These are phyloP conservation scores for Talpa occidentalis DNA, from an alignment of 2,113 vertebrate species.

Conservation along the genomic window DNA sequence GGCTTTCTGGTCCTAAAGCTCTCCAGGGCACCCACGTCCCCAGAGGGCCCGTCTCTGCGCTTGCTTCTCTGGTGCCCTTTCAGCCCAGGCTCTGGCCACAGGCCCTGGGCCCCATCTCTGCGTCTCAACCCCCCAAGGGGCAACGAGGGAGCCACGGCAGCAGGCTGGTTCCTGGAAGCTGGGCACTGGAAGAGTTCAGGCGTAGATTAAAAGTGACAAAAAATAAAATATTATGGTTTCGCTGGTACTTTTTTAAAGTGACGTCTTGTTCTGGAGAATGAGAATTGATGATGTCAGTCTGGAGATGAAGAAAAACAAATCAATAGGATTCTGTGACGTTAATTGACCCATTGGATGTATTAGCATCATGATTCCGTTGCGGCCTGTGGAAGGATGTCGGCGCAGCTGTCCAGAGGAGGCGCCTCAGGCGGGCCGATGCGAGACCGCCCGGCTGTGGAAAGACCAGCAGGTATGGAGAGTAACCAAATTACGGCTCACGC, in stretches of 20 bases:
- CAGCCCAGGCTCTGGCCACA: too few relatives aligned
- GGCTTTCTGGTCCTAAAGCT: too few relatives aligned
- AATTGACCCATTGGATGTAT: not conserved
- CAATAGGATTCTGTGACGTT: not conserved
- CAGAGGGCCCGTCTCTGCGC: too few relatives aligned
- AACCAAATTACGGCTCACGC: slow-evolving; percentile 53
- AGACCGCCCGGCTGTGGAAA: too few relatives aligned
- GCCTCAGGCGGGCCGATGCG: slow-evolving; percentile 31
- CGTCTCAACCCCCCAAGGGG: too few relatives aligned
- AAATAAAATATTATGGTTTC: not conserved
- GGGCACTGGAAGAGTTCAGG: not conserved
- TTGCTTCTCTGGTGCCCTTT: too few relatives aligned
- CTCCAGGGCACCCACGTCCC: too few relatives aligned
- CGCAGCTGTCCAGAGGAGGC: not conserved
- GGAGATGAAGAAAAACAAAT: slow-evolving; percentile 16
- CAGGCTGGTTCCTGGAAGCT: not conserved
- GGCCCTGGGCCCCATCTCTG: too few relatives aligned
- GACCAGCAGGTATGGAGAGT: slow-evolving; percentile 40
- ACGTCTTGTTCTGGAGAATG: slow-evolving; percentile 13
- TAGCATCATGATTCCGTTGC: slow-evolving; percentile 50
- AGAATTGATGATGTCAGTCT: slow-evolving; percentile 37
- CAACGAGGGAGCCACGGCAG: not conserved
- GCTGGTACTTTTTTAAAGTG: not conserved
- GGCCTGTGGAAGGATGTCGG: slow-evolving; percentile 48
- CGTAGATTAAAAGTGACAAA: not conserved